These are phyloP conservation scores for Clunio marinus DNA, from an alignment of 2,888 invertebrate genomes.

Conservation along the genomic window DNA sequence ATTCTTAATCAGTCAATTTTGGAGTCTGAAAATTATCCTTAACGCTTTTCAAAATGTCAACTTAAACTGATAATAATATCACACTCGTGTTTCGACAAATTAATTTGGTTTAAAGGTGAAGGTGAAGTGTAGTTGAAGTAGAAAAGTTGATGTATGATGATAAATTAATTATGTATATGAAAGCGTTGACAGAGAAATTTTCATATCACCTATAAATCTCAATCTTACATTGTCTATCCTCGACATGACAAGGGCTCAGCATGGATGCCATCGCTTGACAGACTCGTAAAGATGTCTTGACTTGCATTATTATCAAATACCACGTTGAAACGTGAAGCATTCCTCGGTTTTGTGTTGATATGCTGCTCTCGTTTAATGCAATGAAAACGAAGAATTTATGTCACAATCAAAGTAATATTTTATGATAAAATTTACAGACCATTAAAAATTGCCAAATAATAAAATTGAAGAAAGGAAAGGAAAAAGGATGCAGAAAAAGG, in stretches of 20 bases:
- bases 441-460: conserved; percentile 38
- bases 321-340: conserved; percentile 10
- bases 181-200: conserved; percentile 4
- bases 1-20: too few species aligned
- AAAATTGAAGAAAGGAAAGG: conserved; percentile 1
- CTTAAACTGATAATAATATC: too few species aligned
- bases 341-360: neutral
- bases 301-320: conserved; percentile 13
- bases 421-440: conserved; percentile 36
- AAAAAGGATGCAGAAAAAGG: neutral
- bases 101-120: too few species aligned
- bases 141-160: too few species aligned
- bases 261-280: neutral
- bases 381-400: neutral
- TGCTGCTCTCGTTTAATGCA: too few species aligned
- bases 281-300: neutral
- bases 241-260: neutral
- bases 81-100: too few species aligned
- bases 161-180: too few species aligned
- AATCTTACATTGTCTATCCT: too few species aligned
- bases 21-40: too few species aligned
- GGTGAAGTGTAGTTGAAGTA: too few species aligned
- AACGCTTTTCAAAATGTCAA: too few species aligned
- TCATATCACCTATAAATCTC: neutral
- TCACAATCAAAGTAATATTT: conserved; percentile 25